Evolutionary conservation across 2,113 vertebrate species (phyloP).

Genomic region (Mesitornis unicolor): DNA sequence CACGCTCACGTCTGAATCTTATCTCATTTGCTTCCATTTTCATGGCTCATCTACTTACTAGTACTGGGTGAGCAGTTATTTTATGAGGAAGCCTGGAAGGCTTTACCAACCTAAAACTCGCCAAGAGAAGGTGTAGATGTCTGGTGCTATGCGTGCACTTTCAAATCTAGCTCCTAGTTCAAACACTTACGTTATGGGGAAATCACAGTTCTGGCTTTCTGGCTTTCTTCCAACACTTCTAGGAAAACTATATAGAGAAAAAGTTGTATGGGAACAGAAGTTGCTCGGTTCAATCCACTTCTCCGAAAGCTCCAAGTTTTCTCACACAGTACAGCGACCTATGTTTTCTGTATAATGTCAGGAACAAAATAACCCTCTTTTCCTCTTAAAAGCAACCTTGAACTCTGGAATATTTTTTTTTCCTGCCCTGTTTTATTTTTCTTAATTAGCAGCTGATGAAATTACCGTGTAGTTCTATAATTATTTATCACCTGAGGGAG

Average conservation of each 20-base stretch:
- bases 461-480: slow-evolving; percentile 21
- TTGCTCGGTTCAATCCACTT: neutral
- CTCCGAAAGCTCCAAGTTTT: neutral
- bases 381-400: slow-evolving; percentile 18
- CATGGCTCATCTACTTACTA: neutral
- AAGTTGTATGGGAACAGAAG: slow-evolving; percentile 3
- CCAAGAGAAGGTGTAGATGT: neutral
- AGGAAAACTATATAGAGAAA: neutral
- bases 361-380: neutral
- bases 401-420: neutral
- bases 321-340: neutral
- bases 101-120: neutral
- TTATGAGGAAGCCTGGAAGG: neutral
- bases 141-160: neutral
- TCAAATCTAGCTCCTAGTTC: neutral
- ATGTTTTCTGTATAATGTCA: neutral
- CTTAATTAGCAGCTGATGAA: slow-evolving; percentile 46
- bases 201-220: neutral
- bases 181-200: neutral
- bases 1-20: neutral
- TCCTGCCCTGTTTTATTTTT: slow-evolving; percentile 33
- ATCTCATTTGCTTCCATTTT: neutral
- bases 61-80: neutral
- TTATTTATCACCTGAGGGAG: slow-evolving; percentile 39
- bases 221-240: neutral